phyloP scores from a whole-genome alignment of 2,888 invertebrate species.

The Hololepta plana region DNA sequence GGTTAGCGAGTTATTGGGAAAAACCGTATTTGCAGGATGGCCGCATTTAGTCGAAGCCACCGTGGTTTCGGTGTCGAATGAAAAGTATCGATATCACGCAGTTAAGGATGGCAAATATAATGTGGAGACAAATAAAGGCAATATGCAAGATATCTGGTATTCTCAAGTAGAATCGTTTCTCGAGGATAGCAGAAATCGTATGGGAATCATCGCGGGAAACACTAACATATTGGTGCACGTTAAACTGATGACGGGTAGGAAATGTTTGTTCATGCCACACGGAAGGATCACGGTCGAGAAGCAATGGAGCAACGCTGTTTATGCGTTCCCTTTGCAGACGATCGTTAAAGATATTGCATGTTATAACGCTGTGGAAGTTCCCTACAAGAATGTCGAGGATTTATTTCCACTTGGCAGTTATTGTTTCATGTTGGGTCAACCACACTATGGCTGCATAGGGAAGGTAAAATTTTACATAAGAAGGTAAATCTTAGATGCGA shows the following conservation, averaged over 20 bases:
- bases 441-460: slow-evolving; percentile 66
- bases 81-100: slow-evolving; percentile 28
- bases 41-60: slow-evolving; percentile 80
- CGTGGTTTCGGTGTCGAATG: slow-evolving; percentile 44
- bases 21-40: slow-evolving; percentile 71
- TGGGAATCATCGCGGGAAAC: slow-evolving; percentile 62
- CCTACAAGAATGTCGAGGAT: slow-evolving; percentile 30
- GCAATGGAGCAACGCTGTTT: slow-evolving; percentile 44
- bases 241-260: slow-evolving; percentile 49
- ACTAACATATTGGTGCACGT: slow-evolving; percentile 52
- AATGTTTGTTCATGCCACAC: slow-evolving; percentile 36
- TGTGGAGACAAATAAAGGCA: slow-evolving; percentile 28
- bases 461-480: slow-evolving; percentile 35
- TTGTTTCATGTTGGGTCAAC: slow-evolving; percentile 63
- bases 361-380: slow-evolving; percentile 7
- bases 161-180: no score
- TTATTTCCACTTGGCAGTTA: slow-evolving; percentile 47
- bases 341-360: slow-evolving; percentile 34
- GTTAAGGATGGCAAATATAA: slow-evolving; percentile 27
- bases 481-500: no score
- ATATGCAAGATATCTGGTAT: slow-evolving; percentile 31
- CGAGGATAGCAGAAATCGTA: slow-evolving; percentile 43
- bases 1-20: slow-evolving; percentile 40
- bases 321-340: slow-evolving; percentile 53
- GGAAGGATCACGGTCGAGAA: slow-evolving; percentile 49